Base-by-base conservation (phyloP, 2,113 vertebrate genomes). In the Morphnarchus princeps region DNA sequence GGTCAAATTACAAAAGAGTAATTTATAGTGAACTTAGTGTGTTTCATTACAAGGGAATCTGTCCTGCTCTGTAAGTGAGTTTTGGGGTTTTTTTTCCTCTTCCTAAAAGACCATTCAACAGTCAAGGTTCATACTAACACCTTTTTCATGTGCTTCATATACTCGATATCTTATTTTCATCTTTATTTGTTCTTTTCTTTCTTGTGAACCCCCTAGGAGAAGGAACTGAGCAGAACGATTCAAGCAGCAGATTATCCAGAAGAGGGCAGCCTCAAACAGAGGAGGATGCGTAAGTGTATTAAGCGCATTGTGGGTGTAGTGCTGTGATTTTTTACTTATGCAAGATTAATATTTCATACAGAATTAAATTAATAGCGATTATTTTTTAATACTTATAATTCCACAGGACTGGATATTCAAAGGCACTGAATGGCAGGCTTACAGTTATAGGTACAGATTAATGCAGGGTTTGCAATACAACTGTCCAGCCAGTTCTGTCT, bases 231-330 rank as follows among this genome's bases (percentile, higher is more conserved):
- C 16, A 11, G 61, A 76, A 43, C 7, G 0, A 15, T 29, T 62
- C 77, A 38, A 3, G 17, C 40, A 72, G 62, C 13, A 5, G 26
- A n/a, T 84, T 94, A 34, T 43, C 94, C 95, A 82, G 95, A 92
- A 97, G 96, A 95, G 97, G 97, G 92, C 93, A 97, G 84, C 90
- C 93, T 96, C 87, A 34, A 91, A 49, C 91, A 93, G 74, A 98
- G 88, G 40, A 93, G 89, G 49, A 97, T 3, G 83, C 10, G 98
- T 98, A 80, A 98, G 98, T 96, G 69, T 13, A 13, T 43, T 4
- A 3, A 26, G 7, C 31, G 40, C 2, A 0, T 11, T 26, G 6
- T 2, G 67, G 29, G 2, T 77, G 32, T 52, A 24, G 42, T 7
- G 55, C n/a, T 2, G 2, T 26, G n/a, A 9, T 7, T 80, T 73